Evolutionary conservation across 2,888 invertebrate genomes (phyloP), one percentile per base, ranked within the genome.

Genomic region (Drosophila fulvimacula): DNA sequence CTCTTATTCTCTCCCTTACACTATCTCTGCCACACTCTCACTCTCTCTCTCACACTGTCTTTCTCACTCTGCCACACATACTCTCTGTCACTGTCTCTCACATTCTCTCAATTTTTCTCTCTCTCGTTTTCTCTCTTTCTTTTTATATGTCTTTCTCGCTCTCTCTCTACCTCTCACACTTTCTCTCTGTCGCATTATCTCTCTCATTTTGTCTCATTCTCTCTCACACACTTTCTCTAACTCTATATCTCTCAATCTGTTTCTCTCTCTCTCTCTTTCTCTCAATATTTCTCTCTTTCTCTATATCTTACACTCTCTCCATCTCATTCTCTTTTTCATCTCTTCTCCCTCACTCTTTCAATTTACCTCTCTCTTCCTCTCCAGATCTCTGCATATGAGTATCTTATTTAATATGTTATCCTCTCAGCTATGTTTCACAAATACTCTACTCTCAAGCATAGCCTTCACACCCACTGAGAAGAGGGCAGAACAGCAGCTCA

Each of bases 401-500:
- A 2, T 32, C 10, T 10, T 17, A 3, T 39, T n/a, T n/a, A n/a
- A 17, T 41, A 1, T 13, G 0, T 4, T 19, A 13, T 41, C 3
- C 9, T 44, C 44, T 4, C 9, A 11, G 11, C 38, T 38, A 7
- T n/a, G 30, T 32, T 42, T 32, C 55, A 32, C 41, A 19, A 0
- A 19, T 10, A 1, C 7, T 1, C 32, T n/a, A 0, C 7, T n/a
- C 5, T 44, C 9, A 5, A 17, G 11, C 34, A 56, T 7, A 9
- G 34, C 56, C 24, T n/a, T 11, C 7, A 7, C 21, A 10, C n/a
- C 4, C 5, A 30, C 3, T 21, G 19, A n/a, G 5, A 21, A n/a
- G 46, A 42, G 39, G 15, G 11, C 38, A 61, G 21, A 48, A 53
- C 49, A 65, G 39, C 53, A 69, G 66, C 76, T 68, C 42, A 19